These are phyloP conservation scores for Pseudotriccus pelzelni DNA, from an alignment of 2,797 vertebrate genomes.

Conservation along the genomic window DNA sequence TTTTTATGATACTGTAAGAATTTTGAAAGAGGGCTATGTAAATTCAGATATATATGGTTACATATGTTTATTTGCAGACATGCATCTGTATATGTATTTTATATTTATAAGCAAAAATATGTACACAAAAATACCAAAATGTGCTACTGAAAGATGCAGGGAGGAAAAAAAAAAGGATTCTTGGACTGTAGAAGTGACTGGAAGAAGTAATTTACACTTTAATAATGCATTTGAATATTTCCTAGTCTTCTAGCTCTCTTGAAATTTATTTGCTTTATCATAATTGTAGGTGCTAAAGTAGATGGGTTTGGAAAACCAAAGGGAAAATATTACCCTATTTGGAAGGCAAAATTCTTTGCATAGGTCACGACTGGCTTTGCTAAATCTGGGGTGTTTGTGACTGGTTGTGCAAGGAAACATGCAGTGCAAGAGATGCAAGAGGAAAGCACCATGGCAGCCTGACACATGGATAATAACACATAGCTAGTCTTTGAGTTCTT, in stretches of 20 bases:
- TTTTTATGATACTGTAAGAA: not conserved
- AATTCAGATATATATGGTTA: not conserved
- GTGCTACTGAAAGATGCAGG: not conserved
- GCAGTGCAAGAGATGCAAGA: not conserved
- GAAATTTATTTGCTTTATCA: not conserved
- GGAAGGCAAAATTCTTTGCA: not conserved
- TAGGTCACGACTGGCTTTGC: not conserved
- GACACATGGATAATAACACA: not conserved
- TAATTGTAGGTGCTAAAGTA: not conserved
- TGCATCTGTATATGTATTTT: fast-evolving
- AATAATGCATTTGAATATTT: not conserved
- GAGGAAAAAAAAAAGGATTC: not conserved
- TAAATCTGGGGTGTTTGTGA: not conserved
- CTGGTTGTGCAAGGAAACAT: not conserved
- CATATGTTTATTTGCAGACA: not conserved
- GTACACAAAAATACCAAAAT: not conserved
- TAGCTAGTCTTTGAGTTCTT: not conserved
- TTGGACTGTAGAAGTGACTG: not conserved
- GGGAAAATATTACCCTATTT: not conserved
- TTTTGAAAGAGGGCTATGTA: not conserved
- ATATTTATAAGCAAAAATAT: not conserved
- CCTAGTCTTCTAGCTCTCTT: not conserved
- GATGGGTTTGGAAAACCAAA: not conserved
- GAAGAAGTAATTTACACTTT: not conserved
- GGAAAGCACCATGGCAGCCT: not conserved